Base-by-base conservation (phyloP, 2,113 vertebrate species). In the Myotis brandtii region DNA sequence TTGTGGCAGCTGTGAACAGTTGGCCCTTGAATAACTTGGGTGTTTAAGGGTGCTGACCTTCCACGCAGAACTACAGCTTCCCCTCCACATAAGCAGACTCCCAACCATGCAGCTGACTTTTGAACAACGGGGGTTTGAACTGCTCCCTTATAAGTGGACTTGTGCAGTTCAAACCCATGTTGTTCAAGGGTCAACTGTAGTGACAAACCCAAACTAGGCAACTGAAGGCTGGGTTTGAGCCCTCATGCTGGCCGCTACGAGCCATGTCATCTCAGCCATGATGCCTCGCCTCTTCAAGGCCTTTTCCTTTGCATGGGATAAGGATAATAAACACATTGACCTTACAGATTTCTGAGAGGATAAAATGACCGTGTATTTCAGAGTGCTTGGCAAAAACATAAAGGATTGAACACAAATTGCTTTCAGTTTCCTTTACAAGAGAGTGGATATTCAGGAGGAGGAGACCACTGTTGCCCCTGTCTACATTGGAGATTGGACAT, bases 361-460 rank as follows among this genome's bases (percentile, higher is more conserved):
- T 82, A 59, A 64, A 52, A 81, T 8, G 54, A 40, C 48, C 64
- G 0, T 62, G 2, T 92, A 0, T 81, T 86, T 84, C 32, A 50
- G 5, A 88, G 20, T 83, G 9, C 52, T 89, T 64, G 70, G 48
- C 56, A 82, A 34, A 86, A 86, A 50, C 9, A 1, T 64, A 81
- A 70, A 70, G 25, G 21, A 5, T 91, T 83, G 59, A 54, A n/a
- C 21, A 66, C 52, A 89, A 6, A 54, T 85, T 85, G 62, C n/a
- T 81, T 92, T 83, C 17, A 9, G 30, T 66, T 90, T 94, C n/a
- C 54, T 92, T 90, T 69, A 50, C 3, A 52, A 69, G 67, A 62
- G 46, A n/a, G 10, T 9, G 50, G 17, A 25, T 73, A 34, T 25
- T 69, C 5, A 76, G 64, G 56, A 52, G 18, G 9, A 52, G 8